These are phyloP conservation scores for Thaleichthys pacificus DNA, from an alignment of 2,797 vertebrate genomes.

Conservation along the genomic window DNA sequence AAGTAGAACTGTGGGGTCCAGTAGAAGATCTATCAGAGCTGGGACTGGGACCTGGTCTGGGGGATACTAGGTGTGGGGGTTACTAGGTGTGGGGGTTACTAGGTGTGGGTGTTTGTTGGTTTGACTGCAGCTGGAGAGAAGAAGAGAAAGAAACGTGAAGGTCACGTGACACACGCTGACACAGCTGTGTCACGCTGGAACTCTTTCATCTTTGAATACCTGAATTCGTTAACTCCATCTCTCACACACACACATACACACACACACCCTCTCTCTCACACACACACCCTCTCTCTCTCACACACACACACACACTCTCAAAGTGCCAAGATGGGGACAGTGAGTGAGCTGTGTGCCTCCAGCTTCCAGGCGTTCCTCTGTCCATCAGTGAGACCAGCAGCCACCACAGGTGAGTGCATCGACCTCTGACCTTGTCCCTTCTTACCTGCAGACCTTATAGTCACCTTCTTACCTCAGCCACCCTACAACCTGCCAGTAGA, in stretches of 20 bases:
- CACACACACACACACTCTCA: constrained; percentile 30
- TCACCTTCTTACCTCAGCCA: background rate
- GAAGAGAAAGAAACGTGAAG: background rate
- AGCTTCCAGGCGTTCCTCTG: constrained; percentile 90
- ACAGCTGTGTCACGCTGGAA: no score
- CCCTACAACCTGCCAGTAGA: background rate
- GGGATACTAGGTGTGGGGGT: no score
- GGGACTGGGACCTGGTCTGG: no score
- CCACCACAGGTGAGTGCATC: constrained; percentile 80
- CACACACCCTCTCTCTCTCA: background rate
- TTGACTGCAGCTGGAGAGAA: no score
- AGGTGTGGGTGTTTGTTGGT: no score
- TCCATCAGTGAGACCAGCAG: constrained; percentile 69
- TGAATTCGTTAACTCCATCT: constrained; percentile 3
- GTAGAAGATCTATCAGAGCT: no score
- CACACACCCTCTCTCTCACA: background rate
- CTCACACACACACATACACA: background rate
- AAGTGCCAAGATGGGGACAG: constrained; percentile 78
- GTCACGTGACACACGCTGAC: constrained; percentile 36
- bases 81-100: no score
- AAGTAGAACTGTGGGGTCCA: no score
- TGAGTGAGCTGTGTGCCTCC: constrained; percentile 88
- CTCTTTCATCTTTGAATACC: background rate
- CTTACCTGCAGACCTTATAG: background rate
- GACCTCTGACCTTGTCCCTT: no score